Percentiles rank a stretch among this genome's conserved stretches.
Evolutionary conservation across 2,797 vertebrate genomes (phyloP).

Genomic region (Hyperoplus lanceolatus): DNA sequence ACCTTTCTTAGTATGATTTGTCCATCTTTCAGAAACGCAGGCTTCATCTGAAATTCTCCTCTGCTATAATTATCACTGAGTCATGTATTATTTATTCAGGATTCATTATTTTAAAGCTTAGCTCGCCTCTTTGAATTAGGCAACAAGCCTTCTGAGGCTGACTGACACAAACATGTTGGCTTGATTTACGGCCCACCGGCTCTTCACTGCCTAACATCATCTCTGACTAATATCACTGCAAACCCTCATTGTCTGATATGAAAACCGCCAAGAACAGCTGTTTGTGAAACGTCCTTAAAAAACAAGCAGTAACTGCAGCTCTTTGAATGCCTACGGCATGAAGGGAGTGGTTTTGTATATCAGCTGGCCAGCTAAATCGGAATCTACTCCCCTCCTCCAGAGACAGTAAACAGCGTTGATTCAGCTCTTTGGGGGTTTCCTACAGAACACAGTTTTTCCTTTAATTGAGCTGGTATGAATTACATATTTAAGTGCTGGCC

Average conservation of each 20-base stretch:
- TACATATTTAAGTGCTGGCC: constrained; percentile 27
- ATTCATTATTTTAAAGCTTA: neutral
- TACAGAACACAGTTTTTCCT: constrained; percentile 12
- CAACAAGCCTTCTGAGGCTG: neutral
- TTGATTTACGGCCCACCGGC: neutral
- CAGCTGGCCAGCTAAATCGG: constrained; percentile 3
- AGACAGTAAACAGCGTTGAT: constrained; percentile 20
- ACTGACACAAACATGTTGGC: neutral
- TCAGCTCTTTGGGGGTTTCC: constrained; percentile 3
- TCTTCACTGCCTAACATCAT: neutral
- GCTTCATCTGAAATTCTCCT: constrained; percentile 6
- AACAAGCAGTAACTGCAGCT: neutral
- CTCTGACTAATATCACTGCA: constrained; percentile 10
- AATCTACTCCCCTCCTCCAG: constrained; percentile 19
- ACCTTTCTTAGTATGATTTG: constrained; percentile 29
- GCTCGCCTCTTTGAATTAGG: constrained; percentile 6
- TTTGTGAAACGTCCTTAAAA: constrained; percentile 1
- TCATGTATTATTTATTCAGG: neutral
- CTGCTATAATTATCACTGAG: neutral
- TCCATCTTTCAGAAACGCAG: constrained; percentile 1
- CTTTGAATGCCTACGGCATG: neutral
- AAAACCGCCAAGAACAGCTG: constrained; percentile 1
- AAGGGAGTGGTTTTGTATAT: constrained; percentile 8
- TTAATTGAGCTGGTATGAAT: constrained; percentile 38
- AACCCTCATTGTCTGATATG: neutral